Evolutionary conservation across 2,888 invertebrate genomes (phyloP), one percentile per base, ranked within the genome.

Genomic region (Diaprepes abbreviatus): DNA sequence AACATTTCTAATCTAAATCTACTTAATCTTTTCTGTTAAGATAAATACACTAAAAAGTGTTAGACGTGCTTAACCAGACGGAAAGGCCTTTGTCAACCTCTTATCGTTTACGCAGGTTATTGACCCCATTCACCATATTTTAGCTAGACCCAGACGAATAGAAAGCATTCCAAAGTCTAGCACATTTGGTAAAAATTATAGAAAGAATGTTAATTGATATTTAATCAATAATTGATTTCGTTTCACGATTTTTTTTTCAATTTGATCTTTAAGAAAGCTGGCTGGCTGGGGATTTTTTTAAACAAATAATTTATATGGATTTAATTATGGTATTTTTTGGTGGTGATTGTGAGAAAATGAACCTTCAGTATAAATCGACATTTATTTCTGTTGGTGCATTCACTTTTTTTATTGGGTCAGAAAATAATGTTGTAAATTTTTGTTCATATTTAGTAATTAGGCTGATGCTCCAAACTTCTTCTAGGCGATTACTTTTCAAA

Each of bases 41-140:
- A 50, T 50, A 50, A 50, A 50, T 50, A 50, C 48, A 50, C 48
- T 50, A 28, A 50, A 50, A 50, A 50, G 48, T 48, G 48, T 50
- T 50, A 50, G 28, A 50, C 28, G 48, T 50, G 48, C 14, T 43
- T 59, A 38, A 14, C 38, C 24, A 38, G 33, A 38, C 55, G 43
- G 38, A 43, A 64, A 40, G 64, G 35, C 57, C 57, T 57, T 54
- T 65, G 65, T 55, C 55, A 65, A 65, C 48, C 33, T 45, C 33
- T 65, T 65, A 65, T 65, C 57, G 19, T 43, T 65, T 45, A 21
- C 55, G 45, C 40, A 55, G 57, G 65, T 65, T 57, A 10, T 59
- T 59, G 59, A 43, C 59, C 59, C 38, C 43, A 28, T 59, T 59
- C 59, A 28, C 59, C 16, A 59, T 59, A 31, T 40, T 58, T 59